Conservation (phyloP, 64 coral and sea anemone species). For the Montipora efflorescens region DNA sequence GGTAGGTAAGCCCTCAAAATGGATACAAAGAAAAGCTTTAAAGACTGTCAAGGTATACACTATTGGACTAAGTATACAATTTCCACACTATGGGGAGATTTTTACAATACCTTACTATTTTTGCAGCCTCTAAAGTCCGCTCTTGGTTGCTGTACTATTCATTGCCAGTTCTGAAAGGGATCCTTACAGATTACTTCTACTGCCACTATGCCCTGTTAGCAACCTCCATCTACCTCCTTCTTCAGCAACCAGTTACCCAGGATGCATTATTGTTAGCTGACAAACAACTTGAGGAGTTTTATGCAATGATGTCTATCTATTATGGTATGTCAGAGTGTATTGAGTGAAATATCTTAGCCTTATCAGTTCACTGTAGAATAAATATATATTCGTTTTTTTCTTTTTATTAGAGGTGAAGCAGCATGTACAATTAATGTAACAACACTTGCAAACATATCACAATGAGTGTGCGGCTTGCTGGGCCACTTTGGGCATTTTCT, state of each 20-base stretch:
- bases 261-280: not conserved
- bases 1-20: no score
- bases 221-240: slow-evolving; percentile 34
- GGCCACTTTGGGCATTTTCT: slow-evolving; percentile 42
- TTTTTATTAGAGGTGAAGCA: not conserved
- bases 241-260: slow-evolving; percentile 17
- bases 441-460: slow-evolving; percentile 35
- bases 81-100: no score
- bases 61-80: no score
- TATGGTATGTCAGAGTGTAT: slow-evolving; percentile 8
- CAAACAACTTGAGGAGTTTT: not conserved
- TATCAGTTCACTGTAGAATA: not conserved
- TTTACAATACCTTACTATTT: no score
- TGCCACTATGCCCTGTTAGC: not conserved
- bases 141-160: no score
- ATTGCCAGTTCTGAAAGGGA: no score
- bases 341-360: no score
- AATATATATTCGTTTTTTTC: not conserved
- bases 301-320: not conserved
- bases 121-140: no score
- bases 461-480: slow-evolving; percentile 35
- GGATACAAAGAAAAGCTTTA: no score
- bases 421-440: slow-evolving; percentile 63
- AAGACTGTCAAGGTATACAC: no score
- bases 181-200: no score